A percentile compares a stretch with the other conserved stretches of the same genome.
Conservation (phyloP, 2,888 invertebrate genomes). For the Laothoe populi region DNA sequence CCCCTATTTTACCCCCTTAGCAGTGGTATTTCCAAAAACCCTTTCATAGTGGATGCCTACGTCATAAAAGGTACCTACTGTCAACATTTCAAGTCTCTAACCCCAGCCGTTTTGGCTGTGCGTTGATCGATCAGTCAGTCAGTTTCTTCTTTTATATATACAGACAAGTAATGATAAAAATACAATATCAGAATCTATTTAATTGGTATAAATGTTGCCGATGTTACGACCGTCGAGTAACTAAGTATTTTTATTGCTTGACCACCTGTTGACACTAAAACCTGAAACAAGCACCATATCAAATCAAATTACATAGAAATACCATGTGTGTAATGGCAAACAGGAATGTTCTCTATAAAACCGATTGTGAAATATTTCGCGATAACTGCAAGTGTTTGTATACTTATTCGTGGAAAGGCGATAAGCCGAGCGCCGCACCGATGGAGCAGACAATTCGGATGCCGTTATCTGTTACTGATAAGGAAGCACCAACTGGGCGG, state of each 20-base stretch:
- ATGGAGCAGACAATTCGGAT: constrained; percentile 69
- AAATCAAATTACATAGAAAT: constrained; percentile 23
- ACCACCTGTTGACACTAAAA: background rate
- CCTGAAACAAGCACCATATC: constrained; percentile 7
- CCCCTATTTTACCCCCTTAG: too few relatives aligned
- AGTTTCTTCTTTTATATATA: too few relatives aligned
- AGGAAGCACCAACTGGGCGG: constrained; percentile 50
- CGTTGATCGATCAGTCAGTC: too few relatives aligned
- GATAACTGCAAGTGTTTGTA: constrained; percentile 76
- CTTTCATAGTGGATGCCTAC: too few relatives aligned
- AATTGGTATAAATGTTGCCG: too few relatives aligned
- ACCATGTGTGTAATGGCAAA: constrained; percentile 27
- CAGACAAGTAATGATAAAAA: too few relatives aligned
- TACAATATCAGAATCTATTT: too few relatives aligned
- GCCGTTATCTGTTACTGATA: constrained; percentile 72
- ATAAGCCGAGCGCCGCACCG: constrained; percentile 59
- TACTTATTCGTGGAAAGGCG: constrained; percentile 75
- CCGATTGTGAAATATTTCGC: constrained; percentile 73
- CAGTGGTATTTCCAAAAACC: too few relatives aligned
- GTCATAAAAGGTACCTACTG: too few relatives aligned
- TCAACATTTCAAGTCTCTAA: too few relatives aligned
- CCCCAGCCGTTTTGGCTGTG: too few relatives aligned
- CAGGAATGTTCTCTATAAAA: constrained; percentile 47
- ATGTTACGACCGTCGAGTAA: background rate
- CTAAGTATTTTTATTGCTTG: background rate